phyloP scores from a whole-genome alignment of 2,113 vertebrate genomes.

The Otis tarda region DNA sequence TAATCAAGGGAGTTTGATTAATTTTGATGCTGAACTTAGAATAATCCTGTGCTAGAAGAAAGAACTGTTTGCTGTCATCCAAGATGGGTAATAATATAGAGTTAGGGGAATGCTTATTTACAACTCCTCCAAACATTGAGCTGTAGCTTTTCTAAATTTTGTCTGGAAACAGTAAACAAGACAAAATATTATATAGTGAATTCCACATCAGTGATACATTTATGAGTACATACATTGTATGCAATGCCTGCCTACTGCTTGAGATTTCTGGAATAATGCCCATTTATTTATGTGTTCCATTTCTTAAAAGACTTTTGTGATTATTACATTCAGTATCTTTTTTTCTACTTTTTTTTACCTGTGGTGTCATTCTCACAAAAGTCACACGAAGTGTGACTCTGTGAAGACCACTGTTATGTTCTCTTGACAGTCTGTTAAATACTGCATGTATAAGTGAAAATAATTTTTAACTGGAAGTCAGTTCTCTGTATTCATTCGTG shows the following conservation, averaged over 20 bases:
- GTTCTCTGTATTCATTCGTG: not conserved
- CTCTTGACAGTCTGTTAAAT: not conserved
- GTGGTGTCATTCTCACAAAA: not conserved
- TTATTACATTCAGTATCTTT: not conserved
- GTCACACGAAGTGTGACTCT: not conserved
- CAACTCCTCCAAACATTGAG: not conserved
- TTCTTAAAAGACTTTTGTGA: not conserved
- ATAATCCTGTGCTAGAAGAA: conserved; percentile 49
- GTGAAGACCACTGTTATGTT: not conserved
- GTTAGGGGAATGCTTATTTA: conserved; percentile 15
- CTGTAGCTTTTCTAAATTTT: conserved; percentile 24
- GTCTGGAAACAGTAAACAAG: not conserved
- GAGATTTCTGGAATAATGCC: not conserved
- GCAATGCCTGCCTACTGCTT: not conserved
- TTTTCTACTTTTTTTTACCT: not conserved
- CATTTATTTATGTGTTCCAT: not conserved
- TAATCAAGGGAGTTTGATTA: conserved; percentile 79
- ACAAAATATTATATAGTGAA: not conserved
- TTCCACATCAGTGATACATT: not conserved
- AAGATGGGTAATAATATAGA: conserved; percentile 4
- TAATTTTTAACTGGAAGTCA: not conserved
- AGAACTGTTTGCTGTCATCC: conserved; percentile 55
- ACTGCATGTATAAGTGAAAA: not conserved
- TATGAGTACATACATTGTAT: not conserved
- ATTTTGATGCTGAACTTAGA: conserved; percentile 71